A percentile compares a stretch with the other conserved stretches of the same genome.
phyloP scores from a whole-genome alignment of 2,797 vertebrate species.

The Thalassophryne amazonica region DNA sequence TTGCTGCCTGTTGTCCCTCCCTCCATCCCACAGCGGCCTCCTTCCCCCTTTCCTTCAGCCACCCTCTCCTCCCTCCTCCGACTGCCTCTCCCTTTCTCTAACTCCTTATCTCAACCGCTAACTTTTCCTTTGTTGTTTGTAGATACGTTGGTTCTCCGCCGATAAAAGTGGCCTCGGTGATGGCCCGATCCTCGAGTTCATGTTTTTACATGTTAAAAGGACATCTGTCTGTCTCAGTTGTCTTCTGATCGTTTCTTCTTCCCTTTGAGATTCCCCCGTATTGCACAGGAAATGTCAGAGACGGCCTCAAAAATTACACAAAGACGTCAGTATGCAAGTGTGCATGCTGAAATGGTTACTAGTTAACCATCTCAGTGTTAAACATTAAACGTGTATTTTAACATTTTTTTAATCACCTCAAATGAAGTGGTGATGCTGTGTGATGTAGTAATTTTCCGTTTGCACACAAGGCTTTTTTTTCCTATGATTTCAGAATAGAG shows the following conservation, averaged over 20 bases:
- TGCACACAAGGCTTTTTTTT: no score
- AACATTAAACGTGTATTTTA: no score
- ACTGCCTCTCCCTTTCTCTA: conserved; percentile 5
- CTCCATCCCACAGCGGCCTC: conserved; percentile 54
- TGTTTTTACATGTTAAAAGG: conserved; percentile 31
- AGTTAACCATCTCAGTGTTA: no score
- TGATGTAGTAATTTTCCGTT: no score
- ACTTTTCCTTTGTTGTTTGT: conserved; percentile 82
- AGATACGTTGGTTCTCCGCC: conserved; percentile 87
- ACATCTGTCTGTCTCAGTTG: background rate
- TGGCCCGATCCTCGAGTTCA: conserved; percentile 64
- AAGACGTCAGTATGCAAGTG: conserved; percentile 2
- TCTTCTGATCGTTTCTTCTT: background rate
- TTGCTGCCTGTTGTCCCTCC: conserved; percentile 56
- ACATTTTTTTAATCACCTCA: no score
- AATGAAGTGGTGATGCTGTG: no score
- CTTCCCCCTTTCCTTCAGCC: conserved; percentile 36
- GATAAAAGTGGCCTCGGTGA: conserved; percentile 80
- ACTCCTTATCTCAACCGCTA: conserved; percentile 33
- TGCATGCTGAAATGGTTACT: background rate
- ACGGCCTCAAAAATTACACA: background rate
- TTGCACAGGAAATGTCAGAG: background rate
- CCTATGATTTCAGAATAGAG: no score
- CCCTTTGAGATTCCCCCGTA: background rate
- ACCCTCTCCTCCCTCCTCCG: background rate